Base-by-base conservation (phyloP, 1,140 invertebrate species). In the Dendroctonus ponderosae region DNA sequence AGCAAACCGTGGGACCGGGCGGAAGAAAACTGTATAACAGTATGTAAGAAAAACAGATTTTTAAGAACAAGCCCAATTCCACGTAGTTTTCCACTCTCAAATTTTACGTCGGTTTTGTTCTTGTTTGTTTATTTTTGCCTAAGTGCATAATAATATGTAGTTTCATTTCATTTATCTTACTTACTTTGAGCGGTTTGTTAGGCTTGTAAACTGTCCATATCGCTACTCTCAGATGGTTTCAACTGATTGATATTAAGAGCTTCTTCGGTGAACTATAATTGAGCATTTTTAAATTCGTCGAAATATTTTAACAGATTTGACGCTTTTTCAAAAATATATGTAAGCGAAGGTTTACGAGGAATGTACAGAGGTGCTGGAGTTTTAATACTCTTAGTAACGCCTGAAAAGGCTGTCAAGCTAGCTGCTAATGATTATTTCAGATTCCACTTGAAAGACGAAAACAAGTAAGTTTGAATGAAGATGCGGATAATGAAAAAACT, bases 361-460 rank as follows among this genome's bases (percentile, higher is more conserved):
- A 98, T 98, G 96, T 98, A 99, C 80, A 88, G 94, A 81, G 95
- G 96, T 5, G 96, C 94, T 0, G 95, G 86, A 37, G 97, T 99
- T 0, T 99, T 99, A 82, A 96, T 99, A 74, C 80, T 99, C 11
- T 85, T 99, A 11, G 98, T 99, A 50, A 99, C 97, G 3, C 97
- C 97, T 0, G 97, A 99, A 82, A 99, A 99, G 80, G 97, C 97
- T 1, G 99, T 99, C 68, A 99, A 99, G 83, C 83, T 99, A 65
- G 94, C 97, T 8, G 96, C 94, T 43, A 99, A 99, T 82, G 97
- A 99, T 81, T 94, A 94, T 78, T 99, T 99, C 82, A 84, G 97
- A 62, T 88, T 96, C 82, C 86, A 93, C 76, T 79, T 88, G 15
- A 84, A 82, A 64, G 79, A 80, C 37, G 75, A 78, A 61, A 78